phyloP scores from a whole-genome alignment of 2,888 invertebrate species.

The Tolmerus cingulatus region DNA sequence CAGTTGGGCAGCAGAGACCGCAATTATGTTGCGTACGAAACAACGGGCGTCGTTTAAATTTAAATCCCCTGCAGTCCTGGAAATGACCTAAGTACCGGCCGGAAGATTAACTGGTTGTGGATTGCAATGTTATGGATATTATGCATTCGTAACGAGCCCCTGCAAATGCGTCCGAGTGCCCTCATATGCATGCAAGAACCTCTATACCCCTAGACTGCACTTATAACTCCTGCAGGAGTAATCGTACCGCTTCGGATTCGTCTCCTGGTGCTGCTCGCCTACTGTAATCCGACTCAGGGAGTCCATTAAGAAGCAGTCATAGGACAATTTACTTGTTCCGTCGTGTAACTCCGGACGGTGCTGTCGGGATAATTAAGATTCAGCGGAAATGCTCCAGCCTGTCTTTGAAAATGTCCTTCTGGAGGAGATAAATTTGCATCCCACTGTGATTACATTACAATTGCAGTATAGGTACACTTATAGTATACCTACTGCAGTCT shows the following conservation, averaged over 20 bases:
- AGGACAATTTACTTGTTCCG: conserved; percentile 19
- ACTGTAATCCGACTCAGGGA: background rate
- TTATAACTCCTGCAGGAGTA: background rate
- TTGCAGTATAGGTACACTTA: no score
- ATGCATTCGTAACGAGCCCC: conserved; percentile 38
- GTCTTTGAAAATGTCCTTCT: conserved; percentile 12
- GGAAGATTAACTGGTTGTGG: conserved; percentile 37
- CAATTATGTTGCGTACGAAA: conserved; percentile 25
- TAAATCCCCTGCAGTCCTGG: conserved; percentile 35
- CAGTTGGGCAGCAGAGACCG: conserved; percentile 11
- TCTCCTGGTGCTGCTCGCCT: background rate
- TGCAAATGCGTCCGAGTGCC: background rate
- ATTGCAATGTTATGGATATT: conserved; percentile 37
- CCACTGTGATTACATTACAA: background rate
- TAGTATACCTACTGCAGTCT: background rate
- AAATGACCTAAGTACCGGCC: conserved; percentile 35
- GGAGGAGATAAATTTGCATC: conserved; percentile 5
- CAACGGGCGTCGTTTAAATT: conserved; percentile 31
- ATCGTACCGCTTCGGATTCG: background rate
- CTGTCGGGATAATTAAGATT: conserved; percentile 5
- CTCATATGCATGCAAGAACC: conserved; percentile 4
- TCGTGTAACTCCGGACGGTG: background rate
- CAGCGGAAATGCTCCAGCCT: conserved; percentile 19
- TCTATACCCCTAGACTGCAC: background rate
- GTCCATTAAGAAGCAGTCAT: conserved; percentile 14